Conservation (phyloP, 2,797 vertebrate genomes). For the Neoniphon sammara region DNA sequence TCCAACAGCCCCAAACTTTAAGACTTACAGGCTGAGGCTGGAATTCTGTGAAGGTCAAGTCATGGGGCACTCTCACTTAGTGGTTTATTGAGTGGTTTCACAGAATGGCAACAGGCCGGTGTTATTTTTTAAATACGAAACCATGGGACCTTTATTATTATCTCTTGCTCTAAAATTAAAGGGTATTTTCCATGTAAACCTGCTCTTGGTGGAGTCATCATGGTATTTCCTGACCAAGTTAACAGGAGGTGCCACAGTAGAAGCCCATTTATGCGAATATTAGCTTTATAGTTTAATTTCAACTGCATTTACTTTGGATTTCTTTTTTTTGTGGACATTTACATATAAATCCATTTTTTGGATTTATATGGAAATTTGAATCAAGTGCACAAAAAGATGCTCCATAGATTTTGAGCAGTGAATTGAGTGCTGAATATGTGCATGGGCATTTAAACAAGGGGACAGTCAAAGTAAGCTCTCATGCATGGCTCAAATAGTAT, state of each 20-base stretch:
- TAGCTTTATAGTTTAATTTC: conserved; percentile 42
- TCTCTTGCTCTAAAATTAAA: conserved; percentile 43
- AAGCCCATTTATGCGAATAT: conserved; percentile 60
- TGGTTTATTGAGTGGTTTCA: conserved; percentile 24
- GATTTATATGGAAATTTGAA: not conserved
- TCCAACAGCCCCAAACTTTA: conserved; percentile 43
- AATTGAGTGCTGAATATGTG: not conserved
- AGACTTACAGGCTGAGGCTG: conserved; percentile 44
- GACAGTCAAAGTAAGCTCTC: conserved; percentile 27
- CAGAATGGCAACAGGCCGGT: conserved; percentile 39
- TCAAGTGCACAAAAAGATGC: not conserved
- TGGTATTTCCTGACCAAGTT: conserved; percentile 73
- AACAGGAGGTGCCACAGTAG: conserved; percentile 44
- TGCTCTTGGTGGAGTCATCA: conserved; percentile 26
- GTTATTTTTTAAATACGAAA: conserved; percentile 61
- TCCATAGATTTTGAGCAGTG: not conserved
- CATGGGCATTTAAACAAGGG: conserved; percentile 17
- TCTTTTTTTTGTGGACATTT: conserved; percentile 6
- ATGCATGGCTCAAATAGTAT: conserved; percentile 48
- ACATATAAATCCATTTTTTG: not conserved
- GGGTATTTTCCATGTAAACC: conserved; percentile 68
- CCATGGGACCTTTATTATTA: conserved; percentile 46
- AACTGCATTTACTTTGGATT: not conserved
- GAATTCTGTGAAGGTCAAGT: conserved; percentile 43
- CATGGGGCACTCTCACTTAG: conserved; percentile 1